These are phyloP conservation scores for Criorhina ranunculi DNA, from an alignment of 2,888 invertebrate genomes.

Conservation along the genomic window DNA sequence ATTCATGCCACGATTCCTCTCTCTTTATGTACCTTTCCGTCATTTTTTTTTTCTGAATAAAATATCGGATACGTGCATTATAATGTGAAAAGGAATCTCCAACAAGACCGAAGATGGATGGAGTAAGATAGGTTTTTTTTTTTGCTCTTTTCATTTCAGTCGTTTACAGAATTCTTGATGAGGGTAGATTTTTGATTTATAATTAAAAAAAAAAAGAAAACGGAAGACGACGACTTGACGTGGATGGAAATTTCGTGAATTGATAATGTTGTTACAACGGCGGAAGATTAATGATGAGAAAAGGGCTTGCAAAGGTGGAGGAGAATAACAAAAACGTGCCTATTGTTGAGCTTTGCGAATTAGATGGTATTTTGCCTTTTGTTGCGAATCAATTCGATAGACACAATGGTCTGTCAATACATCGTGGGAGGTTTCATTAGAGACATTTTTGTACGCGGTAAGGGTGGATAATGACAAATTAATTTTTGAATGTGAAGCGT, in stretches of 20 bases:
- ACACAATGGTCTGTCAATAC: not conserved
- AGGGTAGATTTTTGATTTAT: slow-evolving; percentile 23
- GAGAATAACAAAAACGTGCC: slow-evolving; percentile 11
- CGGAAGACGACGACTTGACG: not conserved
- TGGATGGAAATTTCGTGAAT: not conserved
- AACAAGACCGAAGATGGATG: not conserved
- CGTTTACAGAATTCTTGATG: slow-evolving; percentile 18
- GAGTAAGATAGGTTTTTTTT: not conserved
- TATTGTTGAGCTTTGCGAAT: not conserved
- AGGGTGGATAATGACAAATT: too few species aligned
- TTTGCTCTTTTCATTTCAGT: slow-evolving; percentile 16
- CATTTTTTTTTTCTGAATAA: not conserved
- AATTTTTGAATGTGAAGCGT: too few species aligned
- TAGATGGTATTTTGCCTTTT: not conserved
- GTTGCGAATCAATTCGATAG: not conserved
- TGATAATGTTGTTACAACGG: slow-evolving; percentile 1
- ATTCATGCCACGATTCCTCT: slow-evolving; percentile 3
- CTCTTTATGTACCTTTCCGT: not conserved
- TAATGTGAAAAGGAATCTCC: slow-evolving; percentile 6
- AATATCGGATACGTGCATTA: slow-evolving; percentile 3
- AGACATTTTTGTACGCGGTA: too few species aligned
- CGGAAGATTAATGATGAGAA: slow-evolving; percentile 11
- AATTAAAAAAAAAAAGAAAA: slow-evolving; percentile 9
- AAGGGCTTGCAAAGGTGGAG: not conserved
- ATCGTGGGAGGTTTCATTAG: too few species aligned